phyloP scores from a whole-genome alignment of 2,888 invertebrate genomes.

The Stenotaenia linearis region DNA sequence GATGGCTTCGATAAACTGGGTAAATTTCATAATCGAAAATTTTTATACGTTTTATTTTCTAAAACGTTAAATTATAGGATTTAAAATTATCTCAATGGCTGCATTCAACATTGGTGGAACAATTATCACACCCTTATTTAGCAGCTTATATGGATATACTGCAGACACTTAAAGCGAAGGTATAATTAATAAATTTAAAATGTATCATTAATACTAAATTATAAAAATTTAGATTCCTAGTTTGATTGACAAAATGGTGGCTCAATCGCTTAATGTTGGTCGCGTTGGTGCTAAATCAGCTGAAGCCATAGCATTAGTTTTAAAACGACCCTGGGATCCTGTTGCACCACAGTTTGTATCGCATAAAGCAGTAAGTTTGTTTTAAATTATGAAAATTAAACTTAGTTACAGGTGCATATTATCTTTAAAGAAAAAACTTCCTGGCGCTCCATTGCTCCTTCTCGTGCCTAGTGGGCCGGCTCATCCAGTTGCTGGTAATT shows the following conservation, averaged over 20 bases:
- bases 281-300: conserved; percentile 48
- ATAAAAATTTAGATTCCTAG: conserved; percentile 55
- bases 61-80: conserved; percentile 51
- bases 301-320: conserved; percentile 60
- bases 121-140: conserved; percentile 60
- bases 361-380: conserved; percentile 58
- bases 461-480: conserved; percentile 47
- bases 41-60: background rate
- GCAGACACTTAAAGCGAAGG: conserved; percentile 55
- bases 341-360: conserved; percentile 55
- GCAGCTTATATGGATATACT: conserved; percentile 70
- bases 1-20: conserved; percentile 66
- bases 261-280: conserved; percentile 37
- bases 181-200: conserved; percentile 40
- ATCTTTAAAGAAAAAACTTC: conserved; percentile 56
- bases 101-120: conserved; percentile 63
- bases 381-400: conserved; percentile 19
- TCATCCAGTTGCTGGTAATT: conserved; percentile 39
- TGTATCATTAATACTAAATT: background rate
- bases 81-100: conserved; percentile 68
- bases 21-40: conserved; percentile 36
- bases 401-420: background rate
- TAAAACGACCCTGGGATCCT: conserved; percentile 71
- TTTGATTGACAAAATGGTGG: conserved; percentile 67
- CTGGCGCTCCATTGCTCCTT: conserved; percentile 51